Conservation (phyloP, 2,888 invertebrate species). For the Endotricha flammealis region DNA sequence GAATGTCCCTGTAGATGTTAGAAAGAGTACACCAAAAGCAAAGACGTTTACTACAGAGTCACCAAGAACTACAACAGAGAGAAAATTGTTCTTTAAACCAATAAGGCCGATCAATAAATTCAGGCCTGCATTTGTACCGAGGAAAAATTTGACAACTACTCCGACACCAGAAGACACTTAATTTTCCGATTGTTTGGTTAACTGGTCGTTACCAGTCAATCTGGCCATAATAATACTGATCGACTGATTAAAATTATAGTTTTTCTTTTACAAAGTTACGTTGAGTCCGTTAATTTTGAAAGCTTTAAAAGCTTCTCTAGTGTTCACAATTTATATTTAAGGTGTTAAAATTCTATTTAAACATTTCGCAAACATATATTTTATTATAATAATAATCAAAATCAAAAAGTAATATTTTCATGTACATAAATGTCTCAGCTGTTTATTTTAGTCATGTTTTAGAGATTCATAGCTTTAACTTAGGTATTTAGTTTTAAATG, state of each 20-base stretch:
- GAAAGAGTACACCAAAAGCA: constrained; percentile 41
- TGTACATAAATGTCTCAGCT: constrained; percentile 49
- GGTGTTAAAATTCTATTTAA: too few relatives aligned
- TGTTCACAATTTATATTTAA: too few relatives aligned
- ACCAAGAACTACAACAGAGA: constrained; percentile 59
- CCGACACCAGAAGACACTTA: constrained; percentile 36
- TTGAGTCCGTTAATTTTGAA: constrained; percentile 34
- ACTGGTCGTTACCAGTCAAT: constrained; percentile 37
- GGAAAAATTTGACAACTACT: constrained; percentile 42
- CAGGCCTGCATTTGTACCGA: constrained; percentile 60
- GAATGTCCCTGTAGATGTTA: constrained; percentile 64
- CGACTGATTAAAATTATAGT: constrained; percentile 37
- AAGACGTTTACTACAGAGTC: constrained; percentile 56
- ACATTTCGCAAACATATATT: too few relatives aligned
- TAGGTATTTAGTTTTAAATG: constrained; percentile 49
- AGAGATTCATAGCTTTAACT: constrained; percentile 72
- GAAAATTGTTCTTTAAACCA: constrained; percentile 55
- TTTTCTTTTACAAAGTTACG: constrained; percentile 26
- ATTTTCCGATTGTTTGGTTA: constrained; percentile 24
- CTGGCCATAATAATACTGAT: constrained; percentile 46
- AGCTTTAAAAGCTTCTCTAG: not conserved
- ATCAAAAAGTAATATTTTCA: constrained; percentile 9
- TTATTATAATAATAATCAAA: too few relatives aligned
- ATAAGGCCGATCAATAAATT: constrained; percentile 58
- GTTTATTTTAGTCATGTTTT: constrained; percentile 68